A percentile compares a stretch with the other conserved stretches of the same genome.
Evolutionary conservation across 2,797 vertebrate species (phyloP).

Genomic region (Cygnus olor): DNA sequence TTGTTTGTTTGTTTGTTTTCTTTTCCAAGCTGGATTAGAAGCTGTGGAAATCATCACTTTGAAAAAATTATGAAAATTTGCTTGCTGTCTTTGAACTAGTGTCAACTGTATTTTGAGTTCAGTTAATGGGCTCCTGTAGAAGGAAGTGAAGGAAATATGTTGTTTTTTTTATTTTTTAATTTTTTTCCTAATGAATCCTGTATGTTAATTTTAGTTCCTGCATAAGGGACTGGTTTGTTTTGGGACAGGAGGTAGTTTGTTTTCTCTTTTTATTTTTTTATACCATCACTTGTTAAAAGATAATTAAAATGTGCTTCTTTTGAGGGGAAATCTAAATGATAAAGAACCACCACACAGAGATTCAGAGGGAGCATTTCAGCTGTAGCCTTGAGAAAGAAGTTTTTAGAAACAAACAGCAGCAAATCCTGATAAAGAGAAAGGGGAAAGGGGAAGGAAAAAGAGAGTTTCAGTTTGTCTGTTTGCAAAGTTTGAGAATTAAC

Average conservation of each 20-base stretch:
- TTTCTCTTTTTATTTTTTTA: not conserved
- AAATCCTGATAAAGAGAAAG: not conserved
- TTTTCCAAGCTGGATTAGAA: constrained; percentile 19
- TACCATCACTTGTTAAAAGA: not conserved
- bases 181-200: not conserved
- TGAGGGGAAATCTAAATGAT: not conserved
- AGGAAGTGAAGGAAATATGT: not conserved
- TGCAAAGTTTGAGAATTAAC: not conserved
- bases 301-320: not conserved
- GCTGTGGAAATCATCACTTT: not conserved
- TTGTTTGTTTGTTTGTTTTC: not conserved
- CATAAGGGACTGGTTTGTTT: not conserved
- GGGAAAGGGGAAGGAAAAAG: too few relatives aligned
- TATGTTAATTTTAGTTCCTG: not conserved
- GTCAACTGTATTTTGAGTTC: not conserved
- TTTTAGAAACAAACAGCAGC: not conserved
- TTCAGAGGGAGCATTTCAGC: not conserved
- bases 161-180: not conserved
- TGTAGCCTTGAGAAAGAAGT: not conserved
- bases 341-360: not conserved
- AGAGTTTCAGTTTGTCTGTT: not conserved
- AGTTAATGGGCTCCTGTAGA: not conserved
- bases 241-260: not conserved
- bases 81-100: not conserved
- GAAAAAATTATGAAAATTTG: not conserved